These are phyloP conservation scores for Capitulum mitella DNA, from an alignment of 2,888 invertebrate genomes.

Conservation along the genomic window DNA sequence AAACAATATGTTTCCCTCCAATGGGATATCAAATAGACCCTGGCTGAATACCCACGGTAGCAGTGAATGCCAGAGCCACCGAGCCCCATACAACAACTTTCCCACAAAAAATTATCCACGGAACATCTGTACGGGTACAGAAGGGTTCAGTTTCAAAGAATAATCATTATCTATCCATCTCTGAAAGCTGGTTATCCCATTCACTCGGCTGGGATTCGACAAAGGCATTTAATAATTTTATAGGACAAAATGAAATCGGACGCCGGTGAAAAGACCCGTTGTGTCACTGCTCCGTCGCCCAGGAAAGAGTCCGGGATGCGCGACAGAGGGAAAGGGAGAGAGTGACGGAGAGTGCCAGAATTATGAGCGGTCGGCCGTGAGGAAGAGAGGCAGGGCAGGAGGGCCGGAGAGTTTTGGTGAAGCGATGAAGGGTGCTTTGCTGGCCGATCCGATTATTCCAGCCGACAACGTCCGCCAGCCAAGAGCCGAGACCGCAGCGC, in stretches of 20 bases:
- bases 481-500: no score
- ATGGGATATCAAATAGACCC: not conserved
- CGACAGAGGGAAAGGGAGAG: not conserved
- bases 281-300: constrained; percentile 14
- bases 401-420: no score
- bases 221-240: constrained; percentile 27
- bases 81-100: constrained; percentile 18
- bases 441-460: not conserved
- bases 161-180: constrained; percentile 23
- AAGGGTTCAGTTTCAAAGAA: constrained; percentile 25
- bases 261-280: not conserved
- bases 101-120: constrained; percentile 12
- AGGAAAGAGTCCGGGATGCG: no score
- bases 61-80: not conserved
- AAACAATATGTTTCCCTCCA: not conserved
- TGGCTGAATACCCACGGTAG: not conserved
- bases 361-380: no score
- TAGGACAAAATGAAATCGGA: constrained; percentile 14
- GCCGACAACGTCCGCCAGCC: no score
- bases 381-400: no score
- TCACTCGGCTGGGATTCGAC: not conserved
- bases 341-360: not conserved
- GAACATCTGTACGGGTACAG: constrained; percentile 14
- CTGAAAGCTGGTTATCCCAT: constrained; percentile 18
- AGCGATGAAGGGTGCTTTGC: no score